Percentiles rank a stretch among this genome's conserved stretches.
Conservation (phyloP, 2,113 vertebrate genomes). For the Oncorhynchus keta region DNA sequence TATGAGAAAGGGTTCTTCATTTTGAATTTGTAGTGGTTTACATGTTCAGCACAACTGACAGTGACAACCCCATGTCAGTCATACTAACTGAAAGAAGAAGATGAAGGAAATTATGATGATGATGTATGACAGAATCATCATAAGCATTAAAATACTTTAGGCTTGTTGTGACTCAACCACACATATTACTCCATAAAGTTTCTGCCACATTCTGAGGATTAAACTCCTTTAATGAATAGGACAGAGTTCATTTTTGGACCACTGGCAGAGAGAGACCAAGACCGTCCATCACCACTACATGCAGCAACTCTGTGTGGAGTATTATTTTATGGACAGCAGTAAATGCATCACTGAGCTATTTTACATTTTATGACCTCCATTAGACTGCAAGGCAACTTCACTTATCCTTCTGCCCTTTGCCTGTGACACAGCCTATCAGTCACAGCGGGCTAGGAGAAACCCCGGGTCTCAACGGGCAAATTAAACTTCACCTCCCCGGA, state of each 20-base stretch:
- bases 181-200: no score
- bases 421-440: slow-evolving; percentile 47
- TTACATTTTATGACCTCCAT: slow-evolving; percentile 65
- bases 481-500: slow-evolving; percentile 23
- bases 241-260: slow-evolving; percentile 2
- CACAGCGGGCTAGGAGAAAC: slow-evolving; percentile 16
- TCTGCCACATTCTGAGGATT: background rate
- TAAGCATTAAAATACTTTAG: no score
- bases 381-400: slow-evolving; percentile 53
- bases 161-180: no score
- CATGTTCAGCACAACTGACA: no score
- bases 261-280: background rate
- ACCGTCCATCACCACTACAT: slow-evolving; percentile 21
- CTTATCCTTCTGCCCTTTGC: slow-evolving; percentile 53
- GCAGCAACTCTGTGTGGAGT: slow-evolving; percentile 24
- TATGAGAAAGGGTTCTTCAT: no score
- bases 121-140: no score
- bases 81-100: no score
- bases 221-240: slow-evolving; percentile 11
- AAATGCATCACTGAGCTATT: slow-evolving; percentile 58
- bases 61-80: no score
- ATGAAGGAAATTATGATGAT: no score
- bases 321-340: slow-evolving; percentile 56
- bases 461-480: slow-evolving; percentile 17
- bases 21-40: no score